Evolutionary conservation across 2,888 invertebrate genomes (phyloP).

Genomic region (Allygus modestus): DNA sequence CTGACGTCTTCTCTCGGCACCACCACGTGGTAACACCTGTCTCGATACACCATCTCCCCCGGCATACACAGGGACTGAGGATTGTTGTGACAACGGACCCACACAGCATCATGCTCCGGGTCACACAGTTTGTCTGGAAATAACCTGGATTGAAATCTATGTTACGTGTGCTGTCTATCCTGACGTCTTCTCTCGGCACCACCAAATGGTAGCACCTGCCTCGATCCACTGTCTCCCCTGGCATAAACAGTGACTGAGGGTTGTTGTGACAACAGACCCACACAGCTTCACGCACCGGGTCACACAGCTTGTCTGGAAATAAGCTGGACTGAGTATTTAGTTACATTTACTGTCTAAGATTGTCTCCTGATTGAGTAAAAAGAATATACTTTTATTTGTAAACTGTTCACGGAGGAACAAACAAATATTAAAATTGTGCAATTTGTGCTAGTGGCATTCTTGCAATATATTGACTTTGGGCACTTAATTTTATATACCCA

Average conservation of each 20-base stretch:
- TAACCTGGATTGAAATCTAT: too few species aligned
- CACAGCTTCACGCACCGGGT: constrained; percentile 73
- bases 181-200: constrained; percentile 71
- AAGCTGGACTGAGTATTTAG: too few species aligned
- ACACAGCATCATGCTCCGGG: constrained; percentile 74
- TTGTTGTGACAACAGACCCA: constrained; percentile 74
- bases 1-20: constrained; percentile 71
- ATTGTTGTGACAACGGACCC: constrained; percentile 74
- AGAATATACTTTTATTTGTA: too few species aligned
- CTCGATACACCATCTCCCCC: constrained; percentile 76
- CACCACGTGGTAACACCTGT: constrained; percentile 76
- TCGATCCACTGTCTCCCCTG: constrained; percentile 76
- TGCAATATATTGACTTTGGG: too few species aligned
- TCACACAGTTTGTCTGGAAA: constrained; percentile 72
- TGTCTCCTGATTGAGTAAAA: too few species aligned
- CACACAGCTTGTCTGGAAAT: constrained; percentile 72
- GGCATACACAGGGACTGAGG: constrained; percentile 74
- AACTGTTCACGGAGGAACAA: too few species aligned
- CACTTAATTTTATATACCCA: too few species aligned
- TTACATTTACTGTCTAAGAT: too few species aligned
- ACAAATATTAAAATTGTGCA: too few species aligned
- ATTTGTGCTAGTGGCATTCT: too few species aligned
- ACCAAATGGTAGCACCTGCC: constrained; percentile 77
- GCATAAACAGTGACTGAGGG: constrained; percentile 74
- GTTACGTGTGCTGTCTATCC: constrained; percentile 70